Evolutionary conservation across 2,797 vertebrate genomes (phyloP).

Genomic region (Naso thynnoides): DNA sequence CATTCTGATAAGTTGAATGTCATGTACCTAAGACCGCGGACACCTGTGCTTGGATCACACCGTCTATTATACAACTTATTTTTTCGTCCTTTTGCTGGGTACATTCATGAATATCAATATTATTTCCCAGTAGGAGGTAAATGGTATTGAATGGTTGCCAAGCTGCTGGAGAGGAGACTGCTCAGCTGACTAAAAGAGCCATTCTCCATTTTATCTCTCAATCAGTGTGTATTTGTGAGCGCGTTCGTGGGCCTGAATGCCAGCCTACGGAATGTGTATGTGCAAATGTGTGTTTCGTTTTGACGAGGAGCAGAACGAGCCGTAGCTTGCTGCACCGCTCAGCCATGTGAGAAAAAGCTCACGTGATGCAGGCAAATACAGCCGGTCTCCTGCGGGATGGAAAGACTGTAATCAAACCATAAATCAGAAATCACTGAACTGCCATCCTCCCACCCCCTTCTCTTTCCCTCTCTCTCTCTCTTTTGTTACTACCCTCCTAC

Average conservation of each 20-base stretch:
- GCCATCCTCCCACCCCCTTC: conserved; percentile 55
- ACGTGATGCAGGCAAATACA: conserved; percentile 75
- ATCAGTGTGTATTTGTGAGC: conserved; percentile 42
- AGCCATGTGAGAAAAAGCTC: conserved; percentile 74
- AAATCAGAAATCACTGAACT: conserved; percentile 83
- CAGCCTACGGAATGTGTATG: conserved; percentile 15
- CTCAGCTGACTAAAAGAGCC: conserved; percentile 72
- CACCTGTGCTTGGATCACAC: conserved; percentile 60
- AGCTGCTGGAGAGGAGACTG: conserved; percentile 62
- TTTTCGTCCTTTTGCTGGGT: conserved; percentile 47
- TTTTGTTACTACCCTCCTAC: conserved; percentile 46
- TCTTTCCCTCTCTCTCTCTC: neutral
- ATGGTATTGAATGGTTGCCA: conserved; percentile 76
- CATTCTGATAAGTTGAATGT: conserved; percentile 50
- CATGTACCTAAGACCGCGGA: conserved; percentile 49
- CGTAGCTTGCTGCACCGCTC: conserved; percentile 61
- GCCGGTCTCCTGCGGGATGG: conserved; percentile 72
- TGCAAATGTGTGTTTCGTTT: conserved; percentile 53
- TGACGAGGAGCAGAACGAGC: conserved; percentile 60
- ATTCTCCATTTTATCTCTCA: conserved; percentile 79
- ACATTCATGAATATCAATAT: conserved; percentile 79
- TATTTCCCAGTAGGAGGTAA: conserved; percentile 74
- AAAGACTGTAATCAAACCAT: conserved; percentile 84
- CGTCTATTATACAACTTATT: conserved; percentile 36
- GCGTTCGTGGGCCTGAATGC: conserved; percentile 23